These are phyloP conservation scores for Helarctos malayanus DNA, from an alignment of 2,797 vertebrate genomes.

Conservation along the genomic window DNA sequence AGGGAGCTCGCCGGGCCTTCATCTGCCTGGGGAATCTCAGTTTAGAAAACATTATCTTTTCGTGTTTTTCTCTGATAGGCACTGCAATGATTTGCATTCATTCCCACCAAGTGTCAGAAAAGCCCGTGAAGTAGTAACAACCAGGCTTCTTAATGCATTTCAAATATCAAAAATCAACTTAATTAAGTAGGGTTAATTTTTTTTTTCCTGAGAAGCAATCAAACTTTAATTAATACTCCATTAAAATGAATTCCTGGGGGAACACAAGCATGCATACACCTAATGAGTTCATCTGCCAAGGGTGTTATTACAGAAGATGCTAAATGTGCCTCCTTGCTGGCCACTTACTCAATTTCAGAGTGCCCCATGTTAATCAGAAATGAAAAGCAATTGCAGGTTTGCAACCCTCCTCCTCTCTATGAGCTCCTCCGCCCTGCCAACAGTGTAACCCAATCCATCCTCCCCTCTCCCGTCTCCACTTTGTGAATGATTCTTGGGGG, in stretches of 20 bases:
- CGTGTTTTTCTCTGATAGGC: constrained; percentile 84
- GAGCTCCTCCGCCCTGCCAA: background rate
- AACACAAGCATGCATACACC: constrained; percentile 20
- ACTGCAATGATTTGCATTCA: constrained; percentile 73
- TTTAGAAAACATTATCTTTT: constrained; percentile 85
- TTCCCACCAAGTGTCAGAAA: constrained; percentile 79
- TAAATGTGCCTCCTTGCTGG: constrained; percentile 54
- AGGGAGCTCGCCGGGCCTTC: constrained; percentile 84
- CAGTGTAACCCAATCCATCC: background rate
- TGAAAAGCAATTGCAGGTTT: constrained; percentile 57
- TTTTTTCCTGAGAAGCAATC: constrained; percentile 77
- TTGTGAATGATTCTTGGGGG: background rate
- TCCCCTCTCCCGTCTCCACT: background rate
- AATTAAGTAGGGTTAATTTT: constrained; percentile 83
- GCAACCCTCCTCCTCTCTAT: background rate
- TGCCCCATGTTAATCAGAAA: background rate
- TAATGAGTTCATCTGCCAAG: constrained; percentile 74
- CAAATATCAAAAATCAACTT: constrained; percentile 83
- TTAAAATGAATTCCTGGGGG: constrained; percentile 82
- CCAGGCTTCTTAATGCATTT: constrained; percentile 72
- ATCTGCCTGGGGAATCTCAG: constrained; percentile 82
- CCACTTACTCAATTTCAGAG: constrained; percentile 66
- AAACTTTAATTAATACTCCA: constrained; percentile 84
- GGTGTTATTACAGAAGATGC: constrained; percentile 67
- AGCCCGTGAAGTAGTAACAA: constrained; percentile 59